A percentile compares a stretch with the other conserved stretches of the same genome.
Conservation (phyloP, 2,113 vertebrate species). For the Isichthys henryi region DNA sequence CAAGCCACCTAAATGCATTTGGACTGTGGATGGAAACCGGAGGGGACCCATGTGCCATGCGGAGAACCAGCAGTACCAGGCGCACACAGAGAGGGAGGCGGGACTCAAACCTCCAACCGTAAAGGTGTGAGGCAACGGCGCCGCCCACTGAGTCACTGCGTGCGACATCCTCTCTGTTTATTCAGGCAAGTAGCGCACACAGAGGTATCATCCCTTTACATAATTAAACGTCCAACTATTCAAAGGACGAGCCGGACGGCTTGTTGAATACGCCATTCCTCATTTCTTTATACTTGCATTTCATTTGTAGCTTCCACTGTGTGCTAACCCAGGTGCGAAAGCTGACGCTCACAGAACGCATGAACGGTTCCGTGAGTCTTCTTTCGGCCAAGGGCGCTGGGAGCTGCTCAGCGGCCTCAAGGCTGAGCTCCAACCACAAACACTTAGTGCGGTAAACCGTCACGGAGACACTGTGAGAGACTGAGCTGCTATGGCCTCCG, state of each 20-base stretch:
- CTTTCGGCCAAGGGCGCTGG: background rate
- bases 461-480: background rate
- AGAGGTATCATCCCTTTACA: background rate
- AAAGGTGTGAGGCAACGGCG: background rate
- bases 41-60: background rate
- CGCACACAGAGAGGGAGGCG: background rate
- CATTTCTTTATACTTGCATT: background rate
- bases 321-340: background rate
- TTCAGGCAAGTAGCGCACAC: background rate
- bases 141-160: background rate
- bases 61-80: background rate
- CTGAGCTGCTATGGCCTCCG: background rate
- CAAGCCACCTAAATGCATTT: background rate
- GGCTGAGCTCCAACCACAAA: background rate
- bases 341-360: background rate
- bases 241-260: background rate
- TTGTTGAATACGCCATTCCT: background rate
- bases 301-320: background rate
- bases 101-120: background rate
- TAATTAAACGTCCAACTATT: background rate
- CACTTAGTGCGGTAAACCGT: background rate
- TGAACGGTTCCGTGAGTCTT: background rate
- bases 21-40: background rate
- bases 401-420: background rate
- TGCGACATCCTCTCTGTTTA: background rate